Evolutionary conservation across 1,140 invertebrate species (phyloP), one percentile per base, ranked within the genome.

Genomic region (Drosophila kanapiae): DNA sequence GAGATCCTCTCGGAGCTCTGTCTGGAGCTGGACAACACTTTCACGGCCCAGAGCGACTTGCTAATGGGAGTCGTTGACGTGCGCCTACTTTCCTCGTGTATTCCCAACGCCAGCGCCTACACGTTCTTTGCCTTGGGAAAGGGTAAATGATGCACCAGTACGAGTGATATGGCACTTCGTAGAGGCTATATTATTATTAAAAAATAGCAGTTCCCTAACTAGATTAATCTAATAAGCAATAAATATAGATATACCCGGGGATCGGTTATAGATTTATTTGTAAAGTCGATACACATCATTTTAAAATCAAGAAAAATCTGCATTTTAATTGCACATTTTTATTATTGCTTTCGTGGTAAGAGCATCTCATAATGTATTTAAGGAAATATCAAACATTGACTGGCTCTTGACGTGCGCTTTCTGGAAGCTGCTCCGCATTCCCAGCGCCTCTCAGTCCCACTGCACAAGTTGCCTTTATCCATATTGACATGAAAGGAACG

Each of bases 21-120:
- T 42, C 27, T 18, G 14, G 29, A 13, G 16, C 59, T 37, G 59
- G 35, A 82, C 78, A 91, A 80, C 86, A 92, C 91, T 92, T 92
- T 92, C 91, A 92, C 91, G 84, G 81, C 91, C 91, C 72, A 80
- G 53, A 92, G 91, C 59, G 86, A 92, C 87, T 91, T 76, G 53
- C 72, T 92, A 92, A 92, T 92, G 58, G 79, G 74, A 86, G 45
- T 75, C 74, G 78, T 72, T 90, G 82, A 81, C 81, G 60, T 88
- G 81, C 80, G 84, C 69, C 85, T 72, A 90, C 84, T 87, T 87
- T 87, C 82, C 49, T 47, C 48, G 68, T 38, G 35, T 62, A 48
- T 60, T 75, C 69, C 16, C 59, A 42, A 60, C 40, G 45, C 33
- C 76, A 77, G 71, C 81, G 65, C 74, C 78, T 79, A 80, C 79